Percentiles rank a stretch among this genome's conserved stretches.
Evolutionary conservation across 2,888 invertebrate genomes (phyloP).

Genomic region (Acronicta psi): DNA sequence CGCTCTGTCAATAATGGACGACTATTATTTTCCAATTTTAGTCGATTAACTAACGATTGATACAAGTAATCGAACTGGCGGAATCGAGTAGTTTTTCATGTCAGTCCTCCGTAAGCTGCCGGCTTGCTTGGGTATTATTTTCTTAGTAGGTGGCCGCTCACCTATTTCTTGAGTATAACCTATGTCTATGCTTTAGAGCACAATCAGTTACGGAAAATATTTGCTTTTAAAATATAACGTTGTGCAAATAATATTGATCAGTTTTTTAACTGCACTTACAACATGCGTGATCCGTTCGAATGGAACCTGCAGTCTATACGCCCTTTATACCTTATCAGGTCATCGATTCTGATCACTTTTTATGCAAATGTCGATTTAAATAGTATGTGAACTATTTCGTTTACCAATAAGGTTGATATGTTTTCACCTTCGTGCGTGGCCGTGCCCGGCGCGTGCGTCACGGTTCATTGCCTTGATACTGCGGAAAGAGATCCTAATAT

Average conservation of each 20-base stretch:
- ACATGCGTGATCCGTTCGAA: conserved; percentile 1
- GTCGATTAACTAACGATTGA: conserved; percentile 64
- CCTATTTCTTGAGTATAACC: conserved; percentile 8
- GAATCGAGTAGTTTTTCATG: conserved; percentile 47
- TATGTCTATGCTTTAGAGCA: conserved; percentile 3
- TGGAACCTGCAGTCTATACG: conserved; percentile 4
- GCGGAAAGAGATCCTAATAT: conserved; percentile 86
- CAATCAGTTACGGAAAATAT: not conserved
- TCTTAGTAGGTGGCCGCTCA: conserved; percentile 15
- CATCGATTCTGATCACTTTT: conserved; percentile 30
- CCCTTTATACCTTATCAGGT: conserved; percentile 18
- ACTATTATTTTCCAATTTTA: conserved; percentile 79
- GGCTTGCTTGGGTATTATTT: conserved; percentile 42
- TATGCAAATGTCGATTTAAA: conserved; percentile 44
- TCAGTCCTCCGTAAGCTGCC: conserved; percentile 58
- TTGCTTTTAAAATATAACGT: conserved; percentile 3
- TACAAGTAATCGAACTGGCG: conserved; percentile 63
- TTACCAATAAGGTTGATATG: conserved; percentile 53
- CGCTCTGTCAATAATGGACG: conserved; percentile 64
- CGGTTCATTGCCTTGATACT: conserved; percentile 86
- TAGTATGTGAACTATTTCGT: conserved; percentile 46
- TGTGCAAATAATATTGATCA: not conserved
- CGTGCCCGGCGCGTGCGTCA: conserved; percentile 74
- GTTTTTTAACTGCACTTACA: conserved; percentile 2
- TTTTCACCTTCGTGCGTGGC: conserved; percentile 53